Percentiles rank a stretch among this genome's conserved stretches.
These are phyloP conservation scores for Oxyteleia sp. DNA, from an alignment of 2,888 invertebrate species.

Conservation along the genomic window DNA sequence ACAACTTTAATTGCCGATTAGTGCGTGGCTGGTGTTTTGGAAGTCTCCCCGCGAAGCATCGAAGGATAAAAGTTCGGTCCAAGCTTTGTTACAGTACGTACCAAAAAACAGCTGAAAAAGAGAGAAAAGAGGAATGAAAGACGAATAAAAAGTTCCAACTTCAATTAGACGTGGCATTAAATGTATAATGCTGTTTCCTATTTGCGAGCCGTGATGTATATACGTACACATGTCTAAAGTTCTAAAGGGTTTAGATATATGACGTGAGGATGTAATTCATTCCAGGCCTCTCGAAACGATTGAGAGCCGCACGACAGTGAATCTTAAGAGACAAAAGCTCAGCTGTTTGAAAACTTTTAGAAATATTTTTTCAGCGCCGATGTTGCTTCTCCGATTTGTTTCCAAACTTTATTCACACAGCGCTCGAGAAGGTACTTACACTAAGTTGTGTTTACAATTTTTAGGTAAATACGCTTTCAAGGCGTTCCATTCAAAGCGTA, in stretches of 20 bases:
- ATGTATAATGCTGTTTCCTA: no score
- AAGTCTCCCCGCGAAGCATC: background rate
- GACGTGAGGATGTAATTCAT: conserved; percentile 56
- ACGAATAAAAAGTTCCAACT: background rate
- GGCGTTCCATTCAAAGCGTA: no score
- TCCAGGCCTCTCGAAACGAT: conserved; percentile 58
- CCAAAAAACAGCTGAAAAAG: no score
- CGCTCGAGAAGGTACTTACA: conserved; percentile 32
- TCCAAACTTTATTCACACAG: conserved; percentile 35
- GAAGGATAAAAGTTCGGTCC: no score
- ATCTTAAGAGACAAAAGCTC: conserved; percentile 53
- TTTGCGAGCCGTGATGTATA: no score
- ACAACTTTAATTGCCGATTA: no score
- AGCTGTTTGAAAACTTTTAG: conserved; percentile 46
- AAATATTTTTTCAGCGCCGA: conserved; percentile 35
- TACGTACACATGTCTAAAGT: background rate
- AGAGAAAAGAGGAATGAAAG: no score
- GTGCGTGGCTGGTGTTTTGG: no score
- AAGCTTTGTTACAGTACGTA: no score
- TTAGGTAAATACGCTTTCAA: background rate
- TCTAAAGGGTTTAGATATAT: conserved; percentile 21
- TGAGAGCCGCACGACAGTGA: conserved; percentile 54
- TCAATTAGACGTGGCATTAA: background rate
- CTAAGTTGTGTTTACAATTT: conserved; percentile 13
- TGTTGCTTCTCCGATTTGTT: conserved; percentile 43